Percentiles rank a stretch among this genome's conserved stretches.
phyloP scores from a whole-genome alignment of 2,113 vertebrate genomes.

The Odocoileus hemionus region DNA sequence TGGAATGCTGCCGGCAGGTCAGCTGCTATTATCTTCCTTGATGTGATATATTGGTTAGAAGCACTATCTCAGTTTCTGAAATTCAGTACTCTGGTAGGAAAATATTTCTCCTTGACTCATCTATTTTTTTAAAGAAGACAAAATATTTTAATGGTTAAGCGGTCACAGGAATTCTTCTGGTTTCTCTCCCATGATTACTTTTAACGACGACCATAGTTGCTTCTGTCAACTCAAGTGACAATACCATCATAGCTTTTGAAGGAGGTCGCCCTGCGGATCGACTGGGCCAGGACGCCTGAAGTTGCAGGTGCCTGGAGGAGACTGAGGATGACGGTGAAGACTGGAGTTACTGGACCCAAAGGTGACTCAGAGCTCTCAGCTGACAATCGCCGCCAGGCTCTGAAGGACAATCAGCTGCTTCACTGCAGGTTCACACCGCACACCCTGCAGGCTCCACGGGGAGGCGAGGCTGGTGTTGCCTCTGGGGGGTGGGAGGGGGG shows the following conservation, averaged over 20 bases:
- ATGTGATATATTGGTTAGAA: constrained; percentile 73
- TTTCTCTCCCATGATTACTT: constrained; percentile 58
- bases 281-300: constrained; percentile 58
- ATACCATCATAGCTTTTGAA: constrained; percentile 17
- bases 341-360: constrained; percentile 70
- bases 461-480: constrained; percentile 64
- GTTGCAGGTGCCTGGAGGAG: constrained; percentile 71
- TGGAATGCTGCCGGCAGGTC: constrained; percentile 71
- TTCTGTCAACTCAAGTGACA: constrained; percentile 58
- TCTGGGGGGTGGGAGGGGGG: constrained; percentile 42
- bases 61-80: constrained; percentile 71
- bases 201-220: constrained; percentile 53
- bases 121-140: constrained; percentile 64
- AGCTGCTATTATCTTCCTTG: constrained; percentile 66
- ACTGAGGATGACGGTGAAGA: constrained; percentile 54
- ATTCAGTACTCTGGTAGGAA: constrained; percentile 66
- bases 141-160: constrained; percentile 58
- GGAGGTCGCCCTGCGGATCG: constrained; percentile 74
- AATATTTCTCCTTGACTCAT: constrained; percentile 72
- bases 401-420: constrained; percentile 68
- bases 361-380: constrained; percentile 70
- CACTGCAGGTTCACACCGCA: constrained; percentile 70
- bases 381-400: constrained; percentile 72
- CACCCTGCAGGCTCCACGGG: constrained; percentile 69
- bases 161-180: constrained; percentile 68